Conservation (phyloP, 2,888 invertebrate genomes). For the Trachelus iudaicus region DNA sequence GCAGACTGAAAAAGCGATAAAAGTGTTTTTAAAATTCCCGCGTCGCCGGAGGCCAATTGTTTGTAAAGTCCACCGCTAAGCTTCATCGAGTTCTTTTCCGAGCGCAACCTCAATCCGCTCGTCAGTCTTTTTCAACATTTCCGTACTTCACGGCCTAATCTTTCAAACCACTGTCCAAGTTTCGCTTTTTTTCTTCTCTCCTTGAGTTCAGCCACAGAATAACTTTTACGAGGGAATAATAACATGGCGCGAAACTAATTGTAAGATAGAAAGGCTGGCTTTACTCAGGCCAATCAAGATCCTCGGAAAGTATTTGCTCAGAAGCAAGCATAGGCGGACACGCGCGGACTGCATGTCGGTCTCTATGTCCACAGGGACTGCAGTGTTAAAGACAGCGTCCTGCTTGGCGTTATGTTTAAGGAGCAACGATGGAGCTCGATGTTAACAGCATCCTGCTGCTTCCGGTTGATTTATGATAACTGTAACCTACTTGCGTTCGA, state of each 20-base stretch:
- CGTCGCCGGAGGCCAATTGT: conserved; percentile 51
- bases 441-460: conserved; percentile 44
- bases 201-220: conserved; percentile 20
- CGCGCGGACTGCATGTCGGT: too few species aligned
- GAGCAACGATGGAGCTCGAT: conserved; percentile 42
- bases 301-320: too few species aligned
- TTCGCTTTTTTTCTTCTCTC: conserved; percentile 18
- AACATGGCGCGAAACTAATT: conserved; percentile 11
- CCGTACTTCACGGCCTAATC: conserved; percentile 17
- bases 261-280: too few species aligned
- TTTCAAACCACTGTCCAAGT: too few species aligned
- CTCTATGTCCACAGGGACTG: too few species aligned
- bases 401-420: conserved; percentile 27
- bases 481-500: conserved; percentile 45
- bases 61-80: conserved; percentile 47
- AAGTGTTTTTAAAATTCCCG: conserved; percentile 56
- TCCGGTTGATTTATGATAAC: conserved; percentile 37
- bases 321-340: too few species aligned
- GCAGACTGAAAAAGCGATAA: conserved; percentile 40
- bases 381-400: too few species aligned
- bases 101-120: conserved; percentile 17
- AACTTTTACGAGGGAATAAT: conserved; percentile 38
- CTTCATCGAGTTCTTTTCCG: conserved; percentile 17
- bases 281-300: too few species aligned
- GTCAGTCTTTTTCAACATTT: conserved; percentile 17